Evolutionary conservation across 1,140 invertebrate genomes (phyloP).

Genomic region (Micrasema minimum): DNA sequence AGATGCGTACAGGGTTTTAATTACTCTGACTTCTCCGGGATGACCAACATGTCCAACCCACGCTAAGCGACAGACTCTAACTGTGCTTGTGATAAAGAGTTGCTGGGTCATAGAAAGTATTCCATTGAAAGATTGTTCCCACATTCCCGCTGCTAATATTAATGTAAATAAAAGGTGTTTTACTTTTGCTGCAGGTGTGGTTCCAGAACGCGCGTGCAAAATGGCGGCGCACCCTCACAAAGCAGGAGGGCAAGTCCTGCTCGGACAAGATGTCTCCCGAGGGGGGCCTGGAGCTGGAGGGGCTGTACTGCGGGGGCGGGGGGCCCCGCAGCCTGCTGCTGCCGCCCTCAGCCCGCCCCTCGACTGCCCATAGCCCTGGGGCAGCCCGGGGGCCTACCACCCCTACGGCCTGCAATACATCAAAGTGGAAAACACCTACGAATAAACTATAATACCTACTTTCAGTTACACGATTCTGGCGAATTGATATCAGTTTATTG

Average conservation of each 20-base stretch:
- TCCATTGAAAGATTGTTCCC: no score
- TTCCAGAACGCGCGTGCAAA: constrained; percentile 99
- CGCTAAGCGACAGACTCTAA: no score
- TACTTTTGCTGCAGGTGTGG: constrained; percentile 85
- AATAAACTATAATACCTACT: neutral
- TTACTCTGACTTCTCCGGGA: no score
- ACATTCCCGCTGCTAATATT: no score
- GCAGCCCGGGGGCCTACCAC: neutral
- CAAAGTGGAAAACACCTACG: constrained; percentile 10
- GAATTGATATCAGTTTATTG: no score
- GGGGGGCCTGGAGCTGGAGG: constrained; percentile 68
- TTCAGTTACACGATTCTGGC: no score
- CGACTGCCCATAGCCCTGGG: constrained; percentile 61
- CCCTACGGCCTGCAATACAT: neutral
- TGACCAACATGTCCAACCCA: no score
- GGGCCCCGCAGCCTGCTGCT: constrained; percentile 65
- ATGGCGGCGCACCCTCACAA: constrained; percentile 93
- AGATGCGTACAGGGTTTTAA: no score
- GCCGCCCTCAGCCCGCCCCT: constrained; percentile 63
- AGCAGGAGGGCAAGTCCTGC: constrained; percentile 77
- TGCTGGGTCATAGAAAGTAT: no score
- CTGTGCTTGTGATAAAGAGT: no score
- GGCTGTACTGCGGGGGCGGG: constrained; percentile 65
- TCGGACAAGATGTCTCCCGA: constrained; percentile 74
- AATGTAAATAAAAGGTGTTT: no score